These are phyloP conservation scores for Pseudopodoces humilis DNA, from an alignment of 2,113 vertebrate genomes.

Conservation along the genomic window DNA sequence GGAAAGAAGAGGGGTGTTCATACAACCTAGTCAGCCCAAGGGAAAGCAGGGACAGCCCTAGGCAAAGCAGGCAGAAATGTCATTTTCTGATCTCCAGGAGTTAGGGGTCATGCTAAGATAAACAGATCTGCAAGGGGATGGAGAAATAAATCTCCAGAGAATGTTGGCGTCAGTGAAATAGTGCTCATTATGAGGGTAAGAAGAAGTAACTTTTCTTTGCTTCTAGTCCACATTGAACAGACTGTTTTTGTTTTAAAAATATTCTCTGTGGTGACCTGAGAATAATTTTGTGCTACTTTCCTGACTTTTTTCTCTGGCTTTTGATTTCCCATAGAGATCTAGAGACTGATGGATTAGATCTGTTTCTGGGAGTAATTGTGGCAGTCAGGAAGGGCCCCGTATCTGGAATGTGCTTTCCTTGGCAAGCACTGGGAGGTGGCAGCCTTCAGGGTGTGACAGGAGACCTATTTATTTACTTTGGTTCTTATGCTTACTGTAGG, in stretches of 20 bases:
- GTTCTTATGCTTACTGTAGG: not conserved
- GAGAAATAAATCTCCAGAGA: not conserved
- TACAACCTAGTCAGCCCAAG: not conserved
- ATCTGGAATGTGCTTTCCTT: conserved; percentile 48
- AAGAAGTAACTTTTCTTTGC: not conserved
- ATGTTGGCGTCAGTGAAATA: not conserved
- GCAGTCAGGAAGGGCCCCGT: not conserved
- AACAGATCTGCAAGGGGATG: not conserved
- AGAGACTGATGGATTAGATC: conserved; percentile 11
- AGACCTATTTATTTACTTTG: conserved; percentile 26
- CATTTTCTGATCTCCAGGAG: not conserved
- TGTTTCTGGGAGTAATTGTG: conserved; percentile 40
- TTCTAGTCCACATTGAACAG: not conserved
- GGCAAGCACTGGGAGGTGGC: not conserved
- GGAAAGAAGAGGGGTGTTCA: not conserved
- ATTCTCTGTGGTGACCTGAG: conserved; percentile 9
- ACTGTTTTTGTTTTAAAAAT: conserved; percentile 6
- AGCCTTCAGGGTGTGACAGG: conserved; percentile 29
- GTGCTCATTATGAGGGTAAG: not conserved
- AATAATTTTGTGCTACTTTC: conserved; percentile 12
- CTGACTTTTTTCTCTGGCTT: conserved; percentile 26
- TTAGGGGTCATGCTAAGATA: not conserved
- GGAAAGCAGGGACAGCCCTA: not conserved
- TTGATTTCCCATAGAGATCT: conserved; percentile 37
- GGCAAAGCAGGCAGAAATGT: not conserved